Evolutionary conservation across 2,113 vertebrate species (phyloP).

Genomic region (Hippocampus zosterae): DNA sequence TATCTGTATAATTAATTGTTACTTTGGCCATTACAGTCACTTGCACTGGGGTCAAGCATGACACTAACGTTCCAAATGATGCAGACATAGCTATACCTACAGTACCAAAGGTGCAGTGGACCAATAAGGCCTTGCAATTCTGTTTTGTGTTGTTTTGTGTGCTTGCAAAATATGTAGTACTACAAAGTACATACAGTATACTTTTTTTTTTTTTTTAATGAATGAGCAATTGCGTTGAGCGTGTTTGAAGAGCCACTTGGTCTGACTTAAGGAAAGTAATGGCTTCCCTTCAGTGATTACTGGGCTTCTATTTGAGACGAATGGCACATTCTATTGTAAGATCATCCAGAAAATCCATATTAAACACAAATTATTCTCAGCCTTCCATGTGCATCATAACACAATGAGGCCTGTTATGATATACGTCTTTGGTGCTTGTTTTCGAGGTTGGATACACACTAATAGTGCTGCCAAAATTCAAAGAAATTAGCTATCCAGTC

Average conservation of each 20-base stretch:
- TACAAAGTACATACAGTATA: not conserved
- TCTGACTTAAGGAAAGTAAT: not conserved
- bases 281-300: not conserved
- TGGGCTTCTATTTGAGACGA: not conserved
- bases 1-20: no score
- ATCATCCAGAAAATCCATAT: not conserved
- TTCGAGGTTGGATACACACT: not conserved
- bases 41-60: no score
- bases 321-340: not conserved
- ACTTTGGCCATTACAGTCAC: no score
- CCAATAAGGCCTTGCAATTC: not conserved
- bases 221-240: not conserved
- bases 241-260: not conserved
- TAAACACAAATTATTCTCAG: not conserved
- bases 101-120: no score
- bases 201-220: no score
- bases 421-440: not conserved
- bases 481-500: not conserved
- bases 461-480: not conserved
- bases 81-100: no score
- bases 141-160: not conserved
- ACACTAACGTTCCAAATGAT: no score
- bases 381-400: not conserved
- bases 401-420: not conserved
- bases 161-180: not conserved